Evolutionary conservation across 2,888 invertebrate species (phyloP).

Genomic region (Chrysolina americana): DNA sequence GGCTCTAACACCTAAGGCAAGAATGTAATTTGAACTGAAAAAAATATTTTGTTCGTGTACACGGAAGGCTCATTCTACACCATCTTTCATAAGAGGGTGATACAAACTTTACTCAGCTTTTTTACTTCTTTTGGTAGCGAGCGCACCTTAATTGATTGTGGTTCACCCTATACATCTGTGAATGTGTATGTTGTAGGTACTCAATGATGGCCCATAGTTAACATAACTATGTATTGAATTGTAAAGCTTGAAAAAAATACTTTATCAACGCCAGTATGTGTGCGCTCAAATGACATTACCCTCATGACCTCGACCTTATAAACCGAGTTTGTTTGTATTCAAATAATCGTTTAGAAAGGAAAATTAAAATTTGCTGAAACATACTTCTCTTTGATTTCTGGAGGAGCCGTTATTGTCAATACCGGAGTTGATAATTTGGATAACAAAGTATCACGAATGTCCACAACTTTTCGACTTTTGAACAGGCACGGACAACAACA

Average conservation of each 20-base stretch:
- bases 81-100: no score
- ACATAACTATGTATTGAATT: no score
- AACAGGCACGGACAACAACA: conserved; percentile 58
- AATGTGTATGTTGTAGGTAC: no score
- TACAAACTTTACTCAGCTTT: no score
- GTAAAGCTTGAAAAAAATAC: background rate
- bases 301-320: conserved; percentile 4
- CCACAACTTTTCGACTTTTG: conserved; percentile 51
- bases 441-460: conserved; percentile 36
- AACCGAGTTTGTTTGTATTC: conserved; percentile 27
- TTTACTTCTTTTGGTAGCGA: no score
- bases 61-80: no score
- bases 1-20: no score
- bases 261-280: background rate
- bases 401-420: conserved; percentile 61
- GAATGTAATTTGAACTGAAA: no score
- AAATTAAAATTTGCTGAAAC: conserved; percentile 24
- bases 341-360: background rate
- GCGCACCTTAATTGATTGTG: no score
- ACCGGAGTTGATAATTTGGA: conserved; percentile 59
- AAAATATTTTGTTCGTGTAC: no score
- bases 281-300: conserved; percentile 18
- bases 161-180: no score
- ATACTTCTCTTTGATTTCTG: conserved; percentile 49
- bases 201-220: no score